A percentile compares a stretch with the other conserved stretches of the same genome.
phyloP scores from a whole-genome alignment of 2,888 invertebrate species.

The Penaeus monodon region DNA sequence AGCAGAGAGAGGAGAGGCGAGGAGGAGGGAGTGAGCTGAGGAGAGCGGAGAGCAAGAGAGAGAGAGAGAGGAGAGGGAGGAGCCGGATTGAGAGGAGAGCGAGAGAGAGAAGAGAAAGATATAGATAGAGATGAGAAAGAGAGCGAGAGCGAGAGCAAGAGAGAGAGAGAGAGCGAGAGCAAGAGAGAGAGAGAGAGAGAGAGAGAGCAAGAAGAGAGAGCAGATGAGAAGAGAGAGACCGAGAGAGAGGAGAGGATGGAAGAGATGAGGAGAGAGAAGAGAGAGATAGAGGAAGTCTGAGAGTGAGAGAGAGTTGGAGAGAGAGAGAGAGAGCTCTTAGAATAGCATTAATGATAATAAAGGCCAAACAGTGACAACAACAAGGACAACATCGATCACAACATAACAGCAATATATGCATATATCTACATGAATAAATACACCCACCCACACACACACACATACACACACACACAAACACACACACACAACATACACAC shows the following conservation, averaged over 20 bases:
- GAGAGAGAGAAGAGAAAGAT: background rate
- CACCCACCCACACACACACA: background rate
- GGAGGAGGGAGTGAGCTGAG: accelerated
- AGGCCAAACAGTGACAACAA: too few relatives aligned
- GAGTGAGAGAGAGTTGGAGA: too few relatives aligned
- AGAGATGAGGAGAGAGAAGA: background rate
- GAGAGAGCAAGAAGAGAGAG: background rate
- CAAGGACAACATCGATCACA: background rate
- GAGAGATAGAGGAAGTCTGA: background rate
- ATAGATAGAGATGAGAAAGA: background rate
- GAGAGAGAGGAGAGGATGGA: too few relatives aligned
- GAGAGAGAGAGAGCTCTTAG: too few relatives aligned
- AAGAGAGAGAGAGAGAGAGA: background rate
- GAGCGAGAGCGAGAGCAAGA: conserved; percentile 5
- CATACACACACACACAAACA: too few relatives aligned
- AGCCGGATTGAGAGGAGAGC: background rate
- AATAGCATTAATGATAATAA: too few relatives aligned
- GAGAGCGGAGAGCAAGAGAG: background rate
- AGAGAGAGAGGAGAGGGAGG: background rate
- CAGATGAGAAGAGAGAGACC: too few relatives aligned
- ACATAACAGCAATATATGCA: background rate
- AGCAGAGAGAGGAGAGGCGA: background rate
- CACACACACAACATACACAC: too few relatives aligned
- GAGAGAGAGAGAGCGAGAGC: background rate
- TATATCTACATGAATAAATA: background rate